Evolutionary conservation across 2,797 vertebrate genomes (phyloP).

Genomic region (Trematomus bernacchii): DNA sequence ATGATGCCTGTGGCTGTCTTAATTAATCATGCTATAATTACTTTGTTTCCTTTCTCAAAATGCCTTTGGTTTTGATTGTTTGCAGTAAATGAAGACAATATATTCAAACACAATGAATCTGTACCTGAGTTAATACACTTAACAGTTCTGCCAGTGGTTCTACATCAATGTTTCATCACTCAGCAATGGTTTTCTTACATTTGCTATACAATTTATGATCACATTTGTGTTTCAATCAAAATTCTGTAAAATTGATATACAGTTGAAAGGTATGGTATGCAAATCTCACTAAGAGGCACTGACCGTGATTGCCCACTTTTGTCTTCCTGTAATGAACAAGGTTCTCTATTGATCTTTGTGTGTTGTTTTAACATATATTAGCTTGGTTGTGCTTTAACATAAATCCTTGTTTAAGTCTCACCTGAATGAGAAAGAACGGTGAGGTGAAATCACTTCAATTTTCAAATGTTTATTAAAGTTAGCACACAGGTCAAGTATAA

Average conservation of each 20-base stretch:
- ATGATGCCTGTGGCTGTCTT: neutral
- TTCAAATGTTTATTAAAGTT: neutral
- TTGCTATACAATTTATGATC: neutral
- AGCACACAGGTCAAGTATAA: neutral
- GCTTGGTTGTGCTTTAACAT: neutral
- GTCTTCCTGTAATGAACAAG: constrained; percentile 10
- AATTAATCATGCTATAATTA: constrained; percentile 1
- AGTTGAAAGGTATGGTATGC: neutral
- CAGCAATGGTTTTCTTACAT: neutral
- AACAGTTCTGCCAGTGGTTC: neutral
- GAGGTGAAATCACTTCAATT: neutral
- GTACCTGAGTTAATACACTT: neutral
- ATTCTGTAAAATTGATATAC: neutral
- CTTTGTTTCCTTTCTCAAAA: constrained; percentile 8
- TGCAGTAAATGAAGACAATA: neutral
- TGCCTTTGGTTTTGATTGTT: neutral
- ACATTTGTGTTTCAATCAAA: constrained; percentile 12
- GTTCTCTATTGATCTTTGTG: neutral
- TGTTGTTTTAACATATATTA: constrained; percentile 9
- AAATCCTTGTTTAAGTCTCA: neutral
- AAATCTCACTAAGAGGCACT: neutral
- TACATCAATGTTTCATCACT: neutral
- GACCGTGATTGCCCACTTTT: neutral
- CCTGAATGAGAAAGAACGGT: neutral
- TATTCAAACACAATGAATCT: neutral